phyloP scores from a whole-genome alignment of 2,797 vertebrate genomes.

The Gila robusta region DNA sequence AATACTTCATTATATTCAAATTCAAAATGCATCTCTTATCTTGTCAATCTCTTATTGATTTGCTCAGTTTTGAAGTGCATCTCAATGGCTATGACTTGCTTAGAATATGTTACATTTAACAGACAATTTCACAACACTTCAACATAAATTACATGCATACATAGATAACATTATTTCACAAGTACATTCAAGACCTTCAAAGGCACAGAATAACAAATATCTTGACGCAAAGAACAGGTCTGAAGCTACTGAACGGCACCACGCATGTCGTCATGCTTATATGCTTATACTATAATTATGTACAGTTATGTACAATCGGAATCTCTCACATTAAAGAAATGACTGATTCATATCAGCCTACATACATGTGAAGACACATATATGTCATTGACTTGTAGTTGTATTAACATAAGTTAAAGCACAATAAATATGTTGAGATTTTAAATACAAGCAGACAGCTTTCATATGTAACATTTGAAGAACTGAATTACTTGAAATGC shows the following conservation, averaged over 20 bases:
- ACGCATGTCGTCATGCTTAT: conserved; percentile 16
- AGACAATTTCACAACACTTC: conserved; percentile 6
- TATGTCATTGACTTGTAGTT: background rate
- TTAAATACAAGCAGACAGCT: conserved; percentile 15
- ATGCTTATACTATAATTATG: conserved; percentile 7
- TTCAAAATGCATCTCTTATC: background rate
- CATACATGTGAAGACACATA: background rate
- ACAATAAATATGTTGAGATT: conserved; percentile 39
- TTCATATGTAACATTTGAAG: background rate
- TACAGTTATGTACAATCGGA: conserved; percentile 14
- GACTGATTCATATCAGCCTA: background rate
- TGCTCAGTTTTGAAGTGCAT: background rate
- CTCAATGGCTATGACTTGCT: background rate
- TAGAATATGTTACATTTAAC: background rate
- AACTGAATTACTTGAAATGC: conserved; percentile 1
- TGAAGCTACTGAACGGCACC: conserved; percentile 7
- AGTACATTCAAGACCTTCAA: conserved; percentile 31
- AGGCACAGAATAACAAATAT: conserved; percentile 1
- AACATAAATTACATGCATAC: conserved; percentile 12
- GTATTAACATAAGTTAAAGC: conserved; percentile 34
- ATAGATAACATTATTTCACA: conserved; percentile 6
- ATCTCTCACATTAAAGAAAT: conserved; percentile 36
- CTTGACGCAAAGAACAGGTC: conserved; percentile 19
- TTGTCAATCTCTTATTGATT: background rate
- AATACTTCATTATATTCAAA: background rate